Percentiles rank a stretch among this genome's conserved stretches.
phyloP scores from a whole-genome alignment of 2,888 invertebrate species.

The Diplazon laetatorius region DNA sequence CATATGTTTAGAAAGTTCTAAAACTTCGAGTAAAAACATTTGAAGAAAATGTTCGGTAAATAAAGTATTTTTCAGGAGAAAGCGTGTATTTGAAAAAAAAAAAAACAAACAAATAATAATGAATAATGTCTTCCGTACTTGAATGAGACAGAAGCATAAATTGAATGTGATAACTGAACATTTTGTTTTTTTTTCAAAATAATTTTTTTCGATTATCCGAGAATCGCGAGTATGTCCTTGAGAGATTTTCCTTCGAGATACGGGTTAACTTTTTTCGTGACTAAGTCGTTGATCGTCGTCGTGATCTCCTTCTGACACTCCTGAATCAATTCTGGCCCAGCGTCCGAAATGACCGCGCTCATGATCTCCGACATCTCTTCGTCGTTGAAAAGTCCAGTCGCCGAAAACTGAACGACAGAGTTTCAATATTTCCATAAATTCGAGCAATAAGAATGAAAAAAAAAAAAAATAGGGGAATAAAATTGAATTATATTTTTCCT shows the following conservation, averaged over 20 bases:
- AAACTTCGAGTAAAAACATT: too few species aligned
- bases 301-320: constrained; percentile 67
- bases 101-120: too few species aligned
- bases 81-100: too few species aligned
- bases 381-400: constrained; percentile 71
- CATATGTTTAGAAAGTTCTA: too few species aligned
- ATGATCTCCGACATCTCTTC: constrained; percentile 66
- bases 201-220: constrained; percentile 50
- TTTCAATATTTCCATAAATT: not conserved
- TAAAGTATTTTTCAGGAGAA: too few species aligned
- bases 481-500: too few species aligned
- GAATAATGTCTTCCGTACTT: too few species aligned
- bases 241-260: constrained; percentile 59
- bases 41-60: too few species aligned
- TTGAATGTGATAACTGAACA: too few species aligned
- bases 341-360: constrained; percentile 67
- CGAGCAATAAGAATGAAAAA: not conserved
- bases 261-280: constrained; percentile 42
- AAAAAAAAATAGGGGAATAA: too few species aligned
- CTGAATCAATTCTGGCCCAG: constrained; percentile 63
- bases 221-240: constrained; percentile 56
- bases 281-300: not conserved
- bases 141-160: too few species aligned
- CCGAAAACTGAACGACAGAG: constrained; percentile 45
- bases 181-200: too few species aligned